Percentiles rank a stretch among this genome's conserved stretches.
Evolutionary conservation across 2,113 vertebrate species (phyloP).

Genomic region (Vombatus ursinus): DNA sequence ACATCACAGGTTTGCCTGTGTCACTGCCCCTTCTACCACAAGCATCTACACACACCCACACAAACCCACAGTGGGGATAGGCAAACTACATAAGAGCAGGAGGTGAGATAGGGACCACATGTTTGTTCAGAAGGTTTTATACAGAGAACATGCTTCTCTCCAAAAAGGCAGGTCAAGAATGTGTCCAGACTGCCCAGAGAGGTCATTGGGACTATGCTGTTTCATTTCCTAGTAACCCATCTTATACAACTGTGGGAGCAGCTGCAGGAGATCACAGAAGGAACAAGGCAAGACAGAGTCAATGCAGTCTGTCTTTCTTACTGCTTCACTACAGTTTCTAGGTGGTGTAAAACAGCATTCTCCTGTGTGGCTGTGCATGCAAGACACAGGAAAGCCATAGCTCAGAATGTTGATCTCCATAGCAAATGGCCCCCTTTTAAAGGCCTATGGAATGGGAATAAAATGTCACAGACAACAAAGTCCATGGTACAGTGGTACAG

Average conservation of each 20-base stretch:
- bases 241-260: slow-evolving; percentile 68
- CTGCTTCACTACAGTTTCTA: slow-evolving; percentile 35
- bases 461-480: neutral
- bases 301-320: slow-evolving; percentile 40
- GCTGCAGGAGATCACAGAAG: slow-evolving; percentile 61
- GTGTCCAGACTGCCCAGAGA: slow-evolving; percentile 49
- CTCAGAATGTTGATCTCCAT: neutral
- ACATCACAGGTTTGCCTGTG: slow-evolving; percentile 19
- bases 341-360: slow-evolving; percentile 10
- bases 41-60: neutral
- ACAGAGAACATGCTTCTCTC: slow-evolving; percentile 31
- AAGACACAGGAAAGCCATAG: slow-evolving; percentile 26
- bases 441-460: neutral
- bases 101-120: neutral
- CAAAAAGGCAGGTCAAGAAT: slow-evolving; percentile 44
- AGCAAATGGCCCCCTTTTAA: slow-evolving; percentile 3
- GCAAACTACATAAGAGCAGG: slow-evolving; percentile 12
- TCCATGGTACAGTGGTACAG: neutral
- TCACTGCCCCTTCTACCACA: slow-evolving; percentile 9
- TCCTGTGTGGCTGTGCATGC: neutral
- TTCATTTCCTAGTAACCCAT: slow-evolving; percentile 66
- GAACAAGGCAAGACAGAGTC: slow-evolving; percentile 53
- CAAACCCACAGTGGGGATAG: neutral
- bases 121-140: slow-evolving; percentile 9
- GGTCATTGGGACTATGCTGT: slow-evolving; percentile 58